phyloP scores from a whole-genome alignment of 2,888 invertebrate genomes.

The Petrolisthes cinctipes region DNA sequence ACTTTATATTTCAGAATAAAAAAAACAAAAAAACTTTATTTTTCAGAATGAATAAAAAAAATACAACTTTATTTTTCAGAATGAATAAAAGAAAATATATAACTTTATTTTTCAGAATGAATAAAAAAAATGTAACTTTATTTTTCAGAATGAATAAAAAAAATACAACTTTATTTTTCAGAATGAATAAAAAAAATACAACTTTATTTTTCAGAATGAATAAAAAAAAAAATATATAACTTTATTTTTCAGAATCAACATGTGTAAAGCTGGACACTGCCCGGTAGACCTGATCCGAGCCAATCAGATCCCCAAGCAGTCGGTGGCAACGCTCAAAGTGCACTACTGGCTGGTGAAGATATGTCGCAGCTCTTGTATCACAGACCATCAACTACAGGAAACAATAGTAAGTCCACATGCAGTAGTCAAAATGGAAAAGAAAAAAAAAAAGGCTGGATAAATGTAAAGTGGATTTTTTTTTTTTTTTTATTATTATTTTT shows the following conservation, averaged over 20 bases:
- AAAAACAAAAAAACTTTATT: too few relatives aligned
- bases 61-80: too few relatives aligned
- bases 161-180: not conserved
- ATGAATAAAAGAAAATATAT: too few relatives aligned
- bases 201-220: not conserved
- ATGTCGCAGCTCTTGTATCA: constrained; percentile 15
- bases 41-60: too few relatives aligned
- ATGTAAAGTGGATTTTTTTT: not conserved
- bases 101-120: too few relatives aligned
- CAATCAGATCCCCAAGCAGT: constrained; percentile 3
- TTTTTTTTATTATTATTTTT: not conserved
- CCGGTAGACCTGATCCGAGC: not conserved
- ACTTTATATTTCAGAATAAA: too few relatives aligned
- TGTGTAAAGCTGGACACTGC: constrained; percentile 28
- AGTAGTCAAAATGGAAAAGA: too few relatives aligned
- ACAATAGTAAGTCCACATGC: constrained; percentile 17
- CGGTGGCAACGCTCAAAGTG: constrained; percentile 30
- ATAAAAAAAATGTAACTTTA: too few relatives aligned
- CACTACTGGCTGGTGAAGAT: constrained; percentile 49
- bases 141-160: not conserved
- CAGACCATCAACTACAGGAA: not conserved
- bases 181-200: not conserved
- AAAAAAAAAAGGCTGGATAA: constrained; percentile 1
- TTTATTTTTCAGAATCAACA: not conserved
- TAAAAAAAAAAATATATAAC: not conserved